Conservation (phyloP, 2,797 vertebrate genomes). For the Neostethus bicornis region DNA sequence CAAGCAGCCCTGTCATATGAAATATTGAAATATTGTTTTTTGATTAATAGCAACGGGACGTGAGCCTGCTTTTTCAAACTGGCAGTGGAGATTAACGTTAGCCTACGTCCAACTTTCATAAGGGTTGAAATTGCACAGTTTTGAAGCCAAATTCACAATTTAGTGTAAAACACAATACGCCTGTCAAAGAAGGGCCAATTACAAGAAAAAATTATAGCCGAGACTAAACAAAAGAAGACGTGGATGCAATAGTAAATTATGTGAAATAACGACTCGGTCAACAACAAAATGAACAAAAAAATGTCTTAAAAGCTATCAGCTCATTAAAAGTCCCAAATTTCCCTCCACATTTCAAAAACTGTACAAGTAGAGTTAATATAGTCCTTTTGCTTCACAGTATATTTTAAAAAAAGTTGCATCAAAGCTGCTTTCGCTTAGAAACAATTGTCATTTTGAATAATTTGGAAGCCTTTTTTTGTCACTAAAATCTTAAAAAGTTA, state of each 20-base stretch:
- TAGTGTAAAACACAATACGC: conserved; percentile 51
- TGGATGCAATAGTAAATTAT: conserved; percentile 13
- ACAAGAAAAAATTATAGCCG: conserved; percentile 18
- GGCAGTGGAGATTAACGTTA: conserved; percentile 9
- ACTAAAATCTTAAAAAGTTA: no score
- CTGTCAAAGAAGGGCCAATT: conserved; percentile 52
- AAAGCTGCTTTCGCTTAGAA: no score
- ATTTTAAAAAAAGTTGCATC: no score
- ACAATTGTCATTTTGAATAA: no score
- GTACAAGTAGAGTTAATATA: no score
- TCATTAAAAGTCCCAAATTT: not conserved
- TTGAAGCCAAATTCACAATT: conserved; percentile 57
- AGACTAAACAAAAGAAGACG: conserved; percentile 30
- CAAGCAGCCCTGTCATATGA: no score
- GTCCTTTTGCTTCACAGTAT: conserved; percentile 9
- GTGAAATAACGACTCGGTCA: conserved; percentile 3
- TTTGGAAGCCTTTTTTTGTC: no score
- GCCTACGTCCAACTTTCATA: conserved; percentile 25
- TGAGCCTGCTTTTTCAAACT: conserved; percentile 7
- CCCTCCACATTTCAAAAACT: not conserved
- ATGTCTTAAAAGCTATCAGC: no score
- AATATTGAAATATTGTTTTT: conserved; percentile 12
- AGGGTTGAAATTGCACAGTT: conserved; percentile 29
- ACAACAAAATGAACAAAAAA: not conserved
- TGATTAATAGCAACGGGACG: not conserved